These are phyloP conservation scores for Periparus ater DNA, from an alignment of 2,797 vertebrate species.

Conservation along the genomic window DNA sequence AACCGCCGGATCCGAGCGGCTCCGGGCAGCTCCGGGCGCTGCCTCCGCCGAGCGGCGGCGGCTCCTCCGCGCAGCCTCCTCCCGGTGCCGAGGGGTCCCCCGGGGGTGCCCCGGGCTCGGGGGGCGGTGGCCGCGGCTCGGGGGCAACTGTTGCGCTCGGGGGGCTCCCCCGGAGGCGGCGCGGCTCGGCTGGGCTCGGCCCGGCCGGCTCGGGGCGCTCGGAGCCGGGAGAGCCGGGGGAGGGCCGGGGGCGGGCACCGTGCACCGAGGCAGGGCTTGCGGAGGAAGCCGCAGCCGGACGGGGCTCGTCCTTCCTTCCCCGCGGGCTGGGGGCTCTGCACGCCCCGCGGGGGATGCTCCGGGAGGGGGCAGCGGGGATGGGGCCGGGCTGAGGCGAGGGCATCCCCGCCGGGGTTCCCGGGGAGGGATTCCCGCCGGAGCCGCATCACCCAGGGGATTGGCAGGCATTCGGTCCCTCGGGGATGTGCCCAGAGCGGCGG, in stretches of 20 bases:
- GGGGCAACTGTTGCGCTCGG: conserved; percentile 27
- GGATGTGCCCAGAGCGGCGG: background rate
- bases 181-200: background rate
- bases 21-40: background rate
- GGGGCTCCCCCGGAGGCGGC: background rate
- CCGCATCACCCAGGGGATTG: fast-evolving
- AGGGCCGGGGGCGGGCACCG: conserved; percentile 21
- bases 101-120: background rate
- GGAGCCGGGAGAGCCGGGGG: conserved; percentile 5
- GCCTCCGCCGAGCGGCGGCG: background rate
- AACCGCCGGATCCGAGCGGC: background rate
- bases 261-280: conserved; percentile 28
- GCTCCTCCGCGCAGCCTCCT: background rate
- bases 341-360: background rate
- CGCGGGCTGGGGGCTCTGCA: background rate
- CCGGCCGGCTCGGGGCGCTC: background rate
- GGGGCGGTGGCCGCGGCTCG: background rate
- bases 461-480: fast-evolving
- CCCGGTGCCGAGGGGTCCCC: background rate
- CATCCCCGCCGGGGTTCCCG: background rate
- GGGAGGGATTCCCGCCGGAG: background rate
- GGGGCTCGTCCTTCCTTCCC: background rate
- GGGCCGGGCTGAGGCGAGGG: background rate
- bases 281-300: conserved; percentile 6
- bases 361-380: background rate